Evolutionary conservation across 2,888 invertebrate species (phyloP), one percentile per base, ranked within the genome.

Genomic region (Spatulosminthurus flaviceps): DNA sequence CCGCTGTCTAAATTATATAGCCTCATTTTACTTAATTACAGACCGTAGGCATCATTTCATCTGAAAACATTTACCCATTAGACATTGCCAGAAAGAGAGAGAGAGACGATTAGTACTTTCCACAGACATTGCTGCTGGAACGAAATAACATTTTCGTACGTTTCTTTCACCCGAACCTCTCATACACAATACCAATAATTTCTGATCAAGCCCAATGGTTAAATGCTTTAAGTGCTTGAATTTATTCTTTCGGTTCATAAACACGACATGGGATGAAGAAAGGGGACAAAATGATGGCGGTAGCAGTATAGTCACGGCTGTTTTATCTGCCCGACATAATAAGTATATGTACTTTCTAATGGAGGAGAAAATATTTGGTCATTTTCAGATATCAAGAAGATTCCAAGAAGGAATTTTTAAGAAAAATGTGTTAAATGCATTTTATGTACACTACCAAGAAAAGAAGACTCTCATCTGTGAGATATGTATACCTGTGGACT

Each of bases 401-500:
- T 64, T 22, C 13, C 64, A 64, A 9, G 2, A 1, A 51, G 51
- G 51, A 9, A 16, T 51, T 51, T 51, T 51, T 11, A 16, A 19
- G 51, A 19, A n/a, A n/a, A 51, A 51, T 19, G 51, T 51, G 51
- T 51, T 2, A 51, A 51, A 51, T 51, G 51, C 34, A 34, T n/a
- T n/a, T n/a, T n/a, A n/a, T n/a, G n/a, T n/a, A n/a, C n/a, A n/a
- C n/a, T n/a, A n/a, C n/a, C n/a, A n/a, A n/a, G n/a, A n/a, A n/a
- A n/a, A n/a, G n/a, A 51, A 5, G 51, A 51, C 19, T n/a, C n/a
- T 51, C 9, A 41, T 41, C 41, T 41, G 7, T 9, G 13, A 13
- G 13, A 13, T 13, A 9, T 61, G 22, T n/a, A 22, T 77, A 77
- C 77, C 77, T 77, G 67, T 22, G 64, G 64, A 67, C 41, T 77